Base-by-base conservation (phyloP, 2,797 vertebrate genomes). In the Lutjanus campechanus region DNA sequence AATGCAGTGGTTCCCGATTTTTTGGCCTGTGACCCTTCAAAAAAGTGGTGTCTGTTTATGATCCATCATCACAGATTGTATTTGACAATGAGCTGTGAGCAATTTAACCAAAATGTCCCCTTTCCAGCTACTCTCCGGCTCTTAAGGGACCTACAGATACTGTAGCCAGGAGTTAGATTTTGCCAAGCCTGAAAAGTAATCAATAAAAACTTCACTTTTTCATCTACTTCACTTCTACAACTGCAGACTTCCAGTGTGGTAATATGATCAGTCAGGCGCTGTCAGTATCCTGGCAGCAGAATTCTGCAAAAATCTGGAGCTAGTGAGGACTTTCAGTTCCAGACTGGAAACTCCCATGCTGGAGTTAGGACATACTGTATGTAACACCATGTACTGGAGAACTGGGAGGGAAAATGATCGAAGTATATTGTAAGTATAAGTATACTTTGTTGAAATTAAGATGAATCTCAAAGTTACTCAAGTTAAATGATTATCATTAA, bases 251-350 rank as follows among this genome's bases (percentile, higher is more conserved):
- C 72, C 69, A 75, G 61, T 72, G 74, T 82, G 71, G 84, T 91
- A 91, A 91, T 89, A 74, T 64, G 81, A 92, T 90, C 86, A 91
- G 83, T 89, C 73, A 83, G 72, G 49, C 64, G 40, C 82, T 87
- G 86, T 90, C 89, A 84, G 89, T 81, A 87, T 85, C 77, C 85
- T 90, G 82, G 85, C 88, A 89, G 82, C 78, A 60, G 77, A 73
- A 69, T 72, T 73, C 79, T 77, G 69, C 64, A 77, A 82, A 36
- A 86, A 83, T 84, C 80, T 88, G 73, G 76, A 88, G 83, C 83
- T 78, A 77, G 81, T 61, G 68, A 90, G 75, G 63, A 87, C 77
- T 79, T 78, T 87, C 46, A 77, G 73, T 86, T 87, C 77, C 81
- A 91, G 81, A 79, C 84, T 87, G 82, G 82, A 92, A 92, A 89